Percentiles rank a stretch among this genome's conserved stretches.
phyloP scores from a whole-genome alignment of 2,113 vertebrate genomes.

The Nesogale talazaci region DNA sequence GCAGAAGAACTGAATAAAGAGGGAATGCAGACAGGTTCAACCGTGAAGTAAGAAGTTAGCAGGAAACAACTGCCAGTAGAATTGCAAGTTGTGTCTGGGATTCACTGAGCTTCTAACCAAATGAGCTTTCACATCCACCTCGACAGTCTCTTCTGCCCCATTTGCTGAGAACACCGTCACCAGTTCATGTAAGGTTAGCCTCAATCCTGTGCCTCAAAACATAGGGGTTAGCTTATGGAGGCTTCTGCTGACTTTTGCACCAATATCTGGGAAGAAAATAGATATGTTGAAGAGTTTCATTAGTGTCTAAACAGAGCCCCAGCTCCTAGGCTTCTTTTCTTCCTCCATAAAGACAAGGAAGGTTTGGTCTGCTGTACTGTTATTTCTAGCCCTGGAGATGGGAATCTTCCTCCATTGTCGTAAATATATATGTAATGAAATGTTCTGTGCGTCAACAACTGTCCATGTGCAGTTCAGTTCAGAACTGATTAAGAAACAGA shows the following conservation, averaged over 20 bases:
- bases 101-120: background rate
- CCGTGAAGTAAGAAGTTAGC: background rate
- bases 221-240: no score
- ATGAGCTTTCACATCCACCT: no score
- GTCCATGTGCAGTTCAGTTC: no score
- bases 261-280: background rate
- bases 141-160: no score
- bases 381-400: background rate
- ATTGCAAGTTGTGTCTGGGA: background rate
- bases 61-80: background rate
- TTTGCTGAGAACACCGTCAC: background rate
- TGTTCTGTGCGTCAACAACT: no score
- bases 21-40: no score
- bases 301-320: no score
- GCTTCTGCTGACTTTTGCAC: background rate
- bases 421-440: background rate
- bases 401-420: background rate
- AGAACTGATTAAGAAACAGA: background rate
- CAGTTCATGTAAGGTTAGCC: fast-evolving
- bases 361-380: background rate
- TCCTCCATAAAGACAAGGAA: fast-evolving
- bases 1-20: background rate
- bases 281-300: background rate
- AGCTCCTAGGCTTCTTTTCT: background rate
- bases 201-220: background rate